A percentile compares a stretch with the other conserved stretches of the same genome.
These are phyloP conservation scores for Uria aalge DNA, from an alignment of 2,113 vertebrate genomes.

Conservation along the genomic window DNA sequence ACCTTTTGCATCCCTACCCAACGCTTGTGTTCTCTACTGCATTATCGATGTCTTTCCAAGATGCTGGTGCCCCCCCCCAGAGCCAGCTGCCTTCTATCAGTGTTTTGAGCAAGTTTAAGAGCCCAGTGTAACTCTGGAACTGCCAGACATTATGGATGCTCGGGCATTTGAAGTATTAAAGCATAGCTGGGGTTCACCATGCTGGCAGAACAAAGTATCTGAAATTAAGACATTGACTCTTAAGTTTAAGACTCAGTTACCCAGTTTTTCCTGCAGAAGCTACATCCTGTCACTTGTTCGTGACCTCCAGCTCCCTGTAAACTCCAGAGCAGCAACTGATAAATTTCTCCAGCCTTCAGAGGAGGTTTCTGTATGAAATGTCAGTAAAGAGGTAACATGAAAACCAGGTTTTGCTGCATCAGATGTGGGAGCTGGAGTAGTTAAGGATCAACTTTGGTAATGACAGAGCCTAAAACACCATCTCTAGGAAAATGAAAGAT, in stretches of 20 bases:
- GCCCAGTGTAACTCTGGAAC: neutral
- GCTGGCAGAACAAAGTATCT: neutral
- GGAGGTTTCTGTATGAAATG: neutral
- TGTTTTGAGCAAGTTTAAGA: neutral
- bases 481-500: slow-evolving; percentile 30
- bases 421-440: neutral
- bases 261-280: neutral
- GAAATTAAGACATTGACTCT: slow-evolving; percentile 23
- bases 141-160: neutral
- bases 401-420: neutral
- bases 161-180: neutral
- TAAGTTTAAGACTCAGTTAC: slow-evolving; percentile 7
- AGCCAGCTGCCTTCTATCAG: neutral
- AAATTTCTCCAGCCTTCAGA: neutral
- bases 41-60: neutral
- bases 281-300: neutral
- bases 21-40: neutral
- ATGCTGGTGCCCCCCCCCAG: neutral
- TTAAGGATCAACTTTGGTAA: neutral
- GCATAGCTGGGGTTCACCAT: neutral
- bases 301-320: neutral
- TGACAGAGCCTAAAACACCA: neutral
- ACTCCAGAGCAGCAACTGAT: neutral
- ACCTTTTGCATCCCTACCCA: neutral
- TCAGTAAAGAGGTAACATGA: neutral